Base-by-base conservation (phyloP, 2,888 invertebrate genomes). In the Brenthis hecate region DNA sequence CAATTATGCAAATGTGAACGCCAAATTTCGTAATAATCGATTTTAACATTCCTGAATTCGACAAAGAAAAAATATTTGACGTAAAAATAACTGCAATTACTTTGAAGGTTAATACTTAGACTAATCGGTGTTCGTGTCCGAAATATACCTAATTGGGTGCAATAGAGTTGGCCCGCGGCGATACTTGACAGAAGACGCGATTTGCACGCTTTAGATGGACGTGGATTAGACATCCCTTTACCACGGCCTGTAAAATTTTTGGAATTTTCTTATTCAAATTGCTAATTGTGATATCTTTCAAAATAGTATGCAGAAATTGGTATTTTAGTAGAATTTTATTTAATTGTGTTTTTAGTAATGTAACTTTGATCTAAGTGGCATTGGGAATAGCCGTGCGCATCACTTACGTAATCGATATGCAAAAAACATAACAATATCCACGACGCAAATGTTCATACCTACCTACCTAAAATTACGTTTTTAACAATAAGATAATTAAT, bases 121-220 rank as follows among this genome's bases (percentile, higher is more conserved):
- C 78, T 81, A 81, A 83, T 81, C 80, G 78, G 57, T 64, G 53
- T 66, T 74, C 68, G 73, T 77, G 78, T 76, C 77, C 81, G 77
- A 86, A 85, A 86, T 84, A 83, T 82, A 73, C 77, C 83, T 84
- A 86, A 86, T 88, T 86, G 85, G 76, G 74, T 71, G 75, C 78
- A 79, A 82, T 81, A 78, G 75, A 76, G 74, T 75, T 74, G 79
- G 28, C 89, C 83, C 70, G 81, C 81, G 86, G 91, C 84, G 66
- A 73, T 73, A 76, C 80, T 84, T 87, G 89, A 87, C 89, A 86
- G 83, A 79, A 83, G 87, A 88, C 82, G 83, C 77, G 83, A 77
- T 76, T 79, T 76, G 81, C 87, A 86, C 86, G 88, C 80, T 82
- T 76, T 80, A 80, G 83, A 86, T 83, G 55, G 73, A 73, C 71